Conservation (phyloP, 1,140 invertebrate genomes). For the Ditylenchus dipsaci region DNA sequence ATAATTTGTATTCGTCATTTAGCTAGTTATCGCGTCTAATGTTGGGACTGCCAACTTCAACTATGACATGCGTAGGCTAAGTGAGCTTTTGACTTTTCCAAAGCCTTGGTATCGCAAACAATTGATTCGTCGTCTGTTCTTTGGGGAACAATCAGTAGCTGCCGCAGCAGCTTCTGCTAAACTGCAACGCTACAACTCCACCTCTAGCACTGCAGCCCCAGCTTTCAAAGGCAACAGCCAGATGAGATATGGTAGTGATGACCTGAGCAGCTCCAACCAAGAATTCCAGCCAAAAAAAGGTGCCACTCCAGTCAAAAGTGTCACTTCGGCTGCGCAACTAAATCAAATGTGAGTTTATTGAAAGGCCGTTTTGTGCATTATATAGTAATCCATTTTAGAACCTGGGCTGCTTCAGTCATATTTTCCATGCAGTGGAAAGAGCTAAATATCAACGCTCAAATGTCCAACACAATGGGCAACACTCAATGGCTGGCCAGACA, state of each 20-base stretch:
- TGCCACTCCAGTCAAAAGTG: neutral
- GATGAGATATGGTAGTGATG: too few relatives aligned
- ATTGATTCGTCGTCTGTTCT: constrained; percentile 47
- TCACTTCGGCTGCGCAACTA: neutral
- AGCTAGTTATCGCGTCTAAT: constrained; percentile 63
- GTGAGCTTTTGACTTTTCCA: constrained; percentile 92
- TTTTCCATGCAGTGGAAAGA: constrained; percentile 53
- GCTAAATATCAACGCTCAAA: constrained; percentile 53
- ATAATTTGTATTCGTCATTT: too few relatives aligned
- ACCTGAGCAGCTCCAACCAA: too few relatives aligned
- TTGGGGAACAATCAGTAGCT: constrained; percentile 50
- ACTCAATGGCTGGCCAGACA: constrained; percentile 40
- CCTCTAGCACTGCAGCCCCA: constrained; percentile 18
- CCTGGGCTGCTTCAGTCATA: constrained; percentile 45
- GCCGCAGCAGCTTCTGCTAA: constrained; percentile 3
- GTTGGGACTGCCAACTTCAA: constrained; percentile 97
- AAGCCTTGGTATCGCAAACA: constrained; percentile 85
- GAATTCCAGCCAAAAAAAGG: too few relatives aligned
- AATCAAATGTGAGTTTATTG: neutral
- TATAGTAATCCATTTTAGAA: neutral
- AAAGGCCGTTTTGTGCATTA: too few relatives aligned
- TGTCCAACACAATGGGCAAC: constrained; percentile 53
- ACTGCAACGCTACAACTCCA: neutral
- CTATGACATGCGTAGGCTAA: constrained; percentile 94
- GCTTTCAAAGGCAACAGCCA: neutral